phyloP scores from a whole-genome alignment of 2,888 invertebrate species.

The Autographa pulchrina region DNA sequence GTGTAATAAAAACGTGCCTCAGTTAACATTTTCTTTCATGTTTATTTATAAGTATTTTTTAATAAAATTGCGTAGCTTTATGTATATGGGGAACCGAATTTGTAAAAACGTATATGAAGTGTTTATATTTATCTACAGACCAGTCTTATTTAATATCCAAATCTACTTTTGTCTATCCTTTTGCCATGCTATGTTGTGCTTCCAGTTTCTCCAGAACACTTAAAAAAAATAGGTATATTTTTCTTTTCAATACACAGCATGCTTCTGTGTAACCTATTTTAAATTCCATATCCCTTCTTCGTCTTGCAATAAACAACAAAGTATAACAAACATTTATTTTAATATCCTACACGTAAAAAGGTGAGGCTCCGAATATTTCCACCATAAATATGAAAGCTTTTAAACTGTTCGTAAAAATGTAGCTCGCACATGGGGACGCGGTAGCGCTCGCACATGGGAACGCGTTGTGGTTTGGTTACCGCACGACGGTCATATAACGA shows the following conservation, averaged over 20 bases:
- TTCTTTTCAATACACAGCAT: too few relatives aligned
- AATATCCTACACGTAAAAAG: not conserved
- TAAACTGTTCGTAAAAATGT: conserved; percentile 40
- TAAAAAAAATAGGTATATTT: too few relatives aligned
- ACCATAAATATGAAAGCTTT: conserved; percentile 11
- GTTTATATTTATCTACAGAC: too few relatives aligned
- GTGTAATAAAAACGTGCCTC: not conserved
- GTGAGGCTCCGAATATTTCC: not conserved
- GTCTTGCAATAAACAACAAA: not conserved
- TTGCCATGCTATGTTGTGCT: too few relatives aligned
- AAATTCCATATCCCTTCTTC: too few relatives aligned
- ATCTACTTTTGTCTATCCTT: too few relatives aligned
- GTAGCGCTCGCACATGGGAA: conserved; percentile 16
- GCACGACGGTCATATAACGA: conserved; percentile 31
- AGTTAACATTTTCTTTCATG: conserved; percentile 1
- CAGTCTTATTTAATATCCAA: too few relatives aligned
- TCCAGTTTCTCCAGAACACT: too few relatives aligned
- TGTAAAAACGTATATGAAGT: too few relatives aligned
- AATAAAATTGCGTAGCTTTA: too few relatives aligned
- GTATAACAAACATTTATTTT: not conserved
- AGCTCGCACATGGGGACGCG: conserved; percentile 28
- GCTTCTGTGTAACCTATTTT: too few relatives aligned
- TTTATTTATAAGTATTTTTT: not conserved
- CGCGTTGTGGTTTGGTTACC: conserved; percentile 56
- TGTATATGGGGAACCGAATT: too few relatives aligned